Percentiles rank a stretch among this genome's conserved stretches.
phyloP scores from a whole-genome alignment of 2,113 vertebrate genomes.

The Rhinoderma darwinii region DNA sequence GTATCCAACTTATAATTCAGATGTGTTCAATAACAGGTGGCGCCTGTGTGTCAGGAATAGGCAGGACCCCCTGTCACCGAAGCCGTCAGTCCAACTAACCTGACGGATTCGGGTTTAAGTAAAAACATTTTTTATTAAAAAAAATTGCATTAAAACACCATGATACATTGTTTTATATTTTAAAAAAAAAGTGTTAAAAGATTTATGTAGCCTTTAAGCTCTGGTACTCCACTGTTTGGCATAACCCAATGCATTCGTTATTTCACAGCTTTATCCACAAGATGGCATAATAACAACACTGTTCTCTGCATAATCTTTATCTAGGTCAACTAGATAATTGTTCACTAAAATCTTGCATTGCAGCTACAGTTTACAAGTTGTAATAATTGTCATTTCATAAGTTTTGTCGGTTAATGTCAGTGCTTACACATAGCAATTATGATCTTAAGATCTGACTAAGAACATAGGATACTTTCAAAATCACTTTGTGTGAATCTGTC shows the following conservation, averaged over 20 bases:
- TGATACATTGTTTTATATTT: no score
- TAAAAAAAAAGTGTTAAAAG: no score
- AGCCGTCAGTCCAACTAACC: no score
- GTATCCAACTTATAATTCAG: no score
- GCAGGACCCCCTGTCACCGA: no score
- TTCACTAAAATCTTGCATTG: not conserved
- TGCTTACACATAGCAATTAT: not conserved
- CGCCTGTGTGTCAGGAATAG: no score
- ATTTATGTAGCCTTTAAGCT: not conserved
- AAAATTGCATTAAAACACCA: no score
- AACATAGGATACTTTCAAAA: not conserved
- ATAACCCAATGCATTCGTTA: not conserved
- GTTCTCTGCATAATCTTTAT: slow-evolving; percentile 12
- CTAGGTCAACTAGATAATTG: slow-evolving; percentile 32
- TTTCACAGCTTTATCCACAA: slow-evolving; percentile 5
- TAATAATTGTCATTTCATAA: slow-evolving; percentile 7
- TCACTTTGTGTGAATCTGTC: not conserved
- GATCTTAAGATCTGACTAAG: not conserved
- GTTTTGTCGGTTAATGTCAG: not conserved
- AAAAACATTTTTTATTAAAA: no score
- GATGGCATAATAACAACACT: slow-evolving; percentile 19
- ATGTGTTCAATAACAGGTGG: no score
- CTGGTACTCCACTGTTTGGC: not conserved
- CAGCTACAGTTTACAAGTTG: slow-evolving; percentile 14
- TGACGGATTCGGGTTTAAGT: no score